Conservation (phyloP, 2,888 invertebrate species). For the Lasioglossum marginatum region DNA sequence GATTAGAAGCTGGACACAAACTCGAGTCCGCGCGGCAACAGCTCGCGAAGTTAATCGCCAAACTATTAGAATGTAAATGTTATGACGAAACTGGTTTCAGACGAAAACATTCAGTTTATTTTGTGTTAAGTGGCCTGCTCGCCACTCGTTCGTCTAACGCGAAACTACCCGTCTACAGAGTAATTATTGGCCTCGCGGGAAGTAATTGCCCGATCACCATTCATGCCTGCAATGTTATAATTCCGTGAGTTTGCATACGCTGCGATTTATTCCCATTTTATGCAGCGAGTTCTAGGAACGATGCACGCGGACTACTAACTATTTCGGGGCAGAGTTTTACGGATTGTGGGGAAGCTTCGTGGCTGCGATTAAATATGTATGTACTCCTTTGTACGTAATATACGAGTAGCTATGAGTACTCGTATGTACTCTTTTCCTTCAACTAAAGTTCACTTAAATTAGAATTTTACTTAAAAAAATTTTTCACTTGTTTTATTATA, state of each 20-base stretch:
- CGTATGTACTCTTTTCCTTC: not conserved
- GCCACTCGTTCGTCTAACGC: not conserved
- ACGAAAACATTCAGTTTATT: not conserved
- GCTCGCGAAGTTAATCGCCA: not conserved
- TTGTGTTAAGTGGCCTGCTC: constrained; percentile 4
- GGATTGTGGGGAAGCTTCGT: not conserved
- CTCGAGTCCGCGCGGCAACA: not conserved
- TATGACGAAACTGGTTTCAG: not conserved
- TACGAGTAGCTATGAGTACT: too few species aligned
- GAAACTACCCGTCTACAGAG: not conserved
- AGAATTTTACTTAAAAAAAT: too few species aligned
- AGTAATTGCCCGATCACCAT: not conserved
- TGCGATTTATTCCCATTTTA: not conserved
- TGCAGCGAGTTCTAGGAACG: not conserved
- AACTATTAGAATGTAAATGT: constrained; percentile 9
- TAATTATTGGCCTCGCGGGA: not conserved
- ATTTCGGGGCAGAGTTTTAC: not conserved
- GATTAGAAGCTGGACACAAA: constrained; percentile 6
- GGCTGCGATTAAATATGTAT: not conserved
- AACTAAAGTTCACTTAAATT: not conserved
- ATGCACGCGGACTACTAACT: not conserved
- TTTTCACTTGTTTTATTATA: too few species aligned
- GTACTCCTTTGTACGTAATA: too few species aligned
- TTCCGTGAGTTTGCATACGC: not conserved
- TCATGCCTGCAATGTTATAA: not conserved